Base-by-base conservation (phyloP, 2,113 vertebrate genomes). In the Halichoeres trimaculatus region DNA sequence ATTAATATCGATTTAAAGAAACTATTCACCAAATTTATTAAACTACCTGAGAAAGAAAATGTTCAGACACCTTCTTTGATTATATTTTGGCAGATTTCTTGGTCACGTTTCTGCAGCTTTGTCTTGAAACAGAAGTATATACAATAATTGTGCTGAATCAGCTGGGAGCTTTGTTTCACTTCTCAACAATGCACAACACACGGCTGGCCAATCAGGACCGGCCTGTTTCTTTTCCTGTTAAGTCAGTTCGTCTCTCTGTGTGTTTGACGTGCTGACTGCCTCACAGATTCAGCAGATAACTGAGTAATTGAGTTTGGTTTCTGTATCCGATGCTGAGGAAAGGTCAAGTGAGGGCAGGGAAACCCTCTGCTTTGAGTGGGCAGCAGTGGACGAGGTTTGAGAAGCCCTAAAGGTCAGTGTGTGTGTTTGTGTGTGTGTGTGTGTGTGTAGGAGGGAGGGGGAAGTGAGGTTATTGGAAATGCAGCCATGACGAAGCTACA, bases 401-500 rank as follows among this genome's bases (percentile, higher is more conserved):
- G 19, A 14, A 63, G 43, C 26, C 22, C 58, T n/a, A 16, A 13
- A 20, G 45, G 58, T 2, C 20, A 2, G 45, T 20, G 19, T 20
- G 19, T 48, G 45, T 48, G 45, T 48, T 5, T 48, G 19, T 10
- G 19, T 8, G 1, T 19, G 35, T 30, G 10, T 8, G 8, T 22
- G 52, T 26, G 6, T 48, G 22, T 13, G 43, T 24, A 11, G 17
- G n/a, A 10, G 45, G 24, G 12, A 45, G 19, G 52, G 19, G n/a
- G 10, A 40, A 22, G 12, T 47, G 19, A 48, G 59, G 60, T 65
- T 57, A 60, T 12, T 61, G 58, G 61, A 43, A 71, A 71, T 9
- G 17, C 41, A 72, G 76, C 50, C 43, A 58, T 84, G 86, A 87
- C 52, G 24, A 84, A 56, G 84, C 63, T 71, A 20, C 78, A 54